Percentiles rank a stretch among this genome's conserved stretches.
These are phyloP conservation scores for Pseudopodoces humilis DNA, from an alignment of 2,113 vertebrate species.

Conservation along the genomic window DNA sequence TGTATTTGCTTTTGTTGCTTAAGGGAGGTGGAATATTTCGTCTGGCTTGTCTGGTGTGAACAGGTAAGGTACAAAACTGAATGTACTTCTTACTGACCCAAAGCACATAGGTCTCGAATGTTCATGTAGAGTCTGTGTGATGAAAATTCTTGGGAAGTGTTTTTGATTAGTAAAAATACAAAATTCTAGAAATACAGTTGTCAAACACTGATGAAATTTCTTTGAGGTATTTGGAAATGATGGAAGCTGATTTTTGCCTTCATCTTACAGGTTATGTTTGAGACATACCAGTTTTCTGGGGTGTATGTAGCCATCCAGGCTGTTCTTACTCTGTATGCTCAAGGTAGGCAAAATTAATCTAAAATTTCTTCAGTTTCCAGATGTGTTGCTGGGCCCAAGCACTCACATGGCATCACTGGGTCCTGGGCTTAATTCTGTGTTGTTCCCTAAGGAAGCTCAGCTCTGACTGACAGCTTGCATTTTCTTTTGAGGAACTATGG, in stretches of 20 bases:
- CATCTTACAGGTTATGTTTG: conserved; percentile 93
- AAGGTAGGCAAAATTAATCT: conserved; percentile 81
- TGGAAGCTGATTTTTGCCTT: conserved; percentile 29
- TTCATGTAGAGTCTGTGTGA: neutral
- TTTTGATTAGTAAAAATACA: neutral
- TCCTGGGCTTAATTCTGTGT: neutral
- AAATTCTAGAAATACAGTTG: neutral
- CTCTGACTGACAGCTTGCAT: neutral
- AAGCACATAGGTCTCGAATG: neutral
- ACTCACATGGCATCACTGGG: neutral
- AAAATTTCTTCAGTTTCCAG: neutral
- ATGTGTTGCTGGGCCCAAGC: neutral
- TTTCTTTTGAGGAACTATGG: neutral
- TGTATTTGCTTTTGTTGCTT: neutral
- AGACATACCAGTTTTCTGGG: conserved; percentile 95
- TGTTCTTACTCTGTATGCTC: conserved; percentile 95
- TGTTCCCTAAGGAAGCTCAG: neutral
- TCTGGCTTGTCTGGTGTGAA: neutral
- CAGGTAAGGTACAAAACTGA: neutral
- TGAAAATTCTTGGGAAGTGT: neutral
- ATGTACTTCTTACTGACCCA: neutral
- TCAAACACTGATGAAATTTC: neutral
- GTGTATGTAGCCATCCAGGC: conserved; percentile 98
- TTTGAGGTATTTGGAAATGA: neutral
- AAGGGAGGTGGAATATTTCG: neutral